These are phyloP conservation scores for Turritopsis dohrnii DNA, from an alignment of 30 jellyfish, hydroid and myxozoan species.

Conservation along the genomic window DNA sequence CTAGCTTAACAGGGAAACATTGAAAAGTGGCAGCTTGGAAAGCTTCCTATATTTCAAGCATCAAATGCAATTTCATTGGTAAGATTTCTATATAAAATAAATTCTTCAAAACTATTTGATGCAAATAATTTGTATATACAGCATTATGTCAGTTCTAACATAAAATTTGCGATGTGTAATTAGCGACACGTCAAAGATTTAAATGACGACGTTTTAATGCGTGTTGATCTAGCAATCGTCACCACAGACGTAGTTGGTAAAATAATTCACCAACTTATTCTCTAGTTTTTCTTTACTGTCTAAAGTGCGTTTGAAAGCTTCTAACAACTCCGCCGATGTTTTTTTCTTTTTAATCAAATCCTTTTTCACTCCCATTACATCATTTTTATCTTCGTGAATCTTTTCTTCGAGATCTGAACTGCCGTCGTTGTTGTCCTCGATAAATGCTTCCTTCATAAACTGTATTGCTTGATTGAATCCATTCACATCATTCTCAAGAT, in stretches of 20 bases:
- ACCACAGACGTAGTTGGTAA: conserved; percentile 49
- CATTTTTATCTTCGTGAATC: conserved; percentile 4
- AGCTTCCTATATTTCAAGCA: too few relatives aligned
- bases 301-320: conserved; percentile 30
- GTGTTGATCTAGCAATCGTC: conserved; percentile 31
- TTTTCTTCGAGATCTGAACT: conserved; percentile 19
- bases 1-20: too few relatives aligned
- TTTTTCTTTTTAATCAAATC: conserved; percentile 21
- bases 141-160: neutral
- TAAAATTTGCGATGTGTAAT: neutral
- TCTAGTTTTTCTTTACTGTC: conserved; percentile 35
- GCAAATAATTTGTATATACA: neutral
- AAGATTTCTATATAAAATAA: neutral
- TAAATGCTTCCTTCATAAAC: conserved; percentile 28
- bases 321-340: conserved; percentile 11
- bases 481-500: conserved; percentile 32
- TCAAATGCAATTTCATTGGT: too few relatives aligned
- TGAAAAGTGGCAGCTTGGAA: too few relatives aligned
- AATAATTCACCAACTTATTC: conserved; percentile 35
- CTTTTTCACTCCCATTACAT: conserved; percentile 24
- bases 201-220: neutral
- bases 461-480: conserved; percentile 43
- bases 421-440: conserved; percentile 24
- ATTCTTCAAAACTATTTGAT: neutral
- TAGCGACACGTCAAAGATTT: neutral